Percentiles rank a stretch among this genome's conserved stretches.
Conservation (phyloP, 2,797 vertebrate genomes). For the Fundulus diaphanus region DNA sequence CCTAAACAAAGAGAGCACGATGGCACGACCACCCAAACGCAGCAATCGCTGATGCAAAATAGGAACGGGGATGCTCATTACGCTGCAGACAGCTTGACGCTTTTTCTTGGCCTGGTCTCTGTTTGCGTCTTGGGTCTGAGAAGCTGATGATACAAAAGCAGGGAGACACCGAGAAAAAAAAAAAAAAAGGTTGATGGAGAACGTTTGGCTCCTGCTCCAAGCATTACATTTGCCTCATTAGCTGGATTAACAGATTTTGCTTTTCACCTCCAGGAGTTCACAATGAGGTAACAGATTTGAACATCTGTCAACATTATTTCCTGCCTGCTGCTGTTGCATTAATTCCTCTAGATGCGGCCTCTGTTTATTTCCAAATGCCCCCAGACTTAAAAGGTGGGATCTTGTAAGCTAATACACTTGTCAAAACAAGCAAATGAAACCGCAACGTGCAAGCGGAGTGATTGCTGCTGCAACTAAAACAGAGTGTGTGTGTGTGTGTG, state of each 20-base stretch:
- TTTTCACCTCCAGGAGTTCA: conserved; percentile 32
- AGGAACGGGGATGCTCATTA: conserved; percentile 62
- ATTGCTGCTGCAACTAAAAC: conserved; percentile 29
- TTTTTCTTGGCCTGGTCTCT: conserved; percentile 27
- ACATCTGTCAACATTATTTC: conserved; percentile 45
- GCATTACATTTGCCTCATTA: conserved; percentile 27
- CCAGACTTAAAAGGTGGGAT: conserved; percentile 47
- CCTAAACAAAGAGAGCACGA: conserved; percentile 57
- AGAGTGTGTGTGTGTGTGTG: too few species aligned
- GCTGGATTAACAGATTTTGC: conserved; percentile 27
- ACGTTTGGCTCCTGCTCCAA: conserved; percentile 3
- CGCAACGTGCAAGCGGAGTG: conserved; percentile 44
- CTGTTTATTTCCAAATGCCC: conserved; percentile 53
- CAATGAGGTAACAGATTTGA: conserved; percentile 26
- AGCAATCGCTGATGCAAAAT: conserved; percentile 53
- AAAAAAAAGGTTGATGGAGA: conserved; percentile 8
- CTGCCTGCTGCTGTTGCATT: conserved; percentile 30
- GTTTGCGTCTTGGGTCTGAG: conserved; percentile 18
- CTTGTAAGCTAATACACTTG: conserved; percentile 61
- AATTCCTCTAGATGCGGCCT: conserved; percentile 39
- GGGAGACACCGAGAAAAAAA: conserved; percentile 22
- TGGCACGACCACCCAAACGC: conserved; percentile 71
- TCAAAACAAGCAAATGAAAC: conserved; percentile 72
- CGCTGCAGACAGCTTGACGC: conserved; percentile 62
- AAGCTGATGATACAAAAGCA: neutral